phyloP scores from a whole-genome alignment of 1,140 invertebrate species.

The Theocolax elegans region DNA sequence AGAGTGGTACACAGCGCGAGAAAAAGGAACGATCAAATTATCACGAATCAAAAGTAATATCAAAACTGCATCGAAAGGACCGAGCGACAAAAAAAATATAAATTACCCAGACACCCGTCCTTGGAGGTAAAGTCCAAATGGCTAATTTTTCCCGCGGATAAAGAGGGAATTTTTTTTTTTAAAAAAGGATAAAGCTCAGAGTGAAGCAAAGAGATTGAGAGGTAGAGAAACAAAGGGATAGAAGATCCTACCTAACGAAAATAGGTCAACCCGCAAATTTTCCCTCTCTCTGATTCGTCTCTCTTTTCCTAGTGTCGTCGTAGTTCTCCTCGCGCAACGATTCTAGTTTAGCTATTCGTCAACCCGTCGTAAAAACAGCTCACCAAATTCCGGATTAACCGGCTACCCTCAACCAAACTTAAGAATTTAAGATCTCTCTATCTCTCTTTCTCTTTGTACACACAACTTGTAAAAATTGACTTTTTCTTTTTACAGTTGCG shows the following conservation, averaged over 20 bases:
- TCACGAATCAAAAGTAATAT: not conserved
- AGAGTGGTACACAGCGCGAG: not conserved
- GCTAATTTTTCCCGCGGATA: constrained; percentile 12
- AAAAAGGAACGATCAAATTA: not conserved
- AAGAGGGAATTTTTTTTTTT: not conserved
- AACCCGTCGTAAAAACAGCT: constrained; percentile 23
- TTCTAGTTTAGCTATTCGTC: constrained; percentile 32
- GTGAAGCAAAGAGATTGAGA: constrained; percentile 30
- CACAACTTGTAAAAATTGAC: no score
- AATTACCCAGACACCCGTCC: no score
- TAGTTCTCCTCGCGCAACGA: not conserved
- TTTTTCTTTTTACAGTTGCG: no score
- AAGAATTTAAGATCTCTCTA: no score
- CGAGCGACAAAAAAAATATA: not conserved
- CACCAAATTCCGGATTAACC: constrained; percentile 24
- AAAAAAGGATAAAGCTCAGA: not conserved
- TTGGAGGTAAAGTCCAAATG: no score
- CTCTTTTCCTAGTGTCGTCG: constrained; percentile 7
- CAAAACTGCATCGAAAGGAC: not conserved
- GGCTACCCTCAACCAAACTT: not conserved
- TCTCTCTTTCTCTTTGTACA: no score
- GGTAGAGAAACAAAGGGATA: constrained; percentile 42
- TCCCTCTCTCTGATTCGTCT: constrained; percentile 25
- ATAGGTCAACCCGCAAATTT: constrained; percentile 49
- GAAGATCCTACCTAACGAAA: constrained; percentile 40